Evolutionary conservation across 2,888 invertebrate species (phyloP).

Genomic region (Cephus spinipes): DNA sequence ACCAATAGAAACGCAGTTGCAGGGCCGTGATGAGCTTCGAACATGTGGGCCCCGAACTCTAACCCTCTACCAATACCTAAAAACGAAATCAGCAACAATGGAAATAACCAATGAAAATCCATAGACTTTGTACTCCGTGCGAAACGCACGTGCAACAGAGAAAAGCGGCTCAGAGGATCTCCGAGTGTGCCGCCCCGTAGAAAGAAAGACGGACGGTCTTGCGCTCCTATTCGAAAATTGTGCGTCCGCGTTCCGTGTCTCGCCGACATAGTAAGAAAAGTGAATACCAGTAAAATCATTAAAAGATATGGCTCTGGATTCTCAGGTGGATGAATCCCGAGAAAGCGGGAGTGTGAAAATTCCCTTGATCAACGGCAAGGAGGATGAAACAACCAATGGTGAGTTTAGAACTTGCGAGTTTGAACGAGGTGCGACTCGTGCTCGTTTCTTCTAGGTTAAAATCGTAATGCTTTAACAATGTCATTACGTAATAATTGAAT

Average conservation of each 20-base stretch:
- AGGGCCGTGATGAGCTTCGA: not conserved
- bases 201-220: slow-evolving; percentile 31
- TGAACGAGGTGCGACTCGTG: not conserved
- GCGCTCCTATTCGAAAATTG: slow-evolving; percentile 27
- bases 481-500: slow-evolving; percentile 37
- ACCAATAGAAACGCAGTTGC: not conserved
- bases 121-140: slow-evolving; percentile 49
- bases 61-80: not conserved
- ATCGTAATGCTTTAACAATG: not conserved
- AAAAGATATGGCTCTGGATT: slow-evolving; percentile 62
- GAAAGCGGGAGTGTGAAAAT: slow-evolving; percentile 59
- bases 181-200: slow-evolving; percentile 37
- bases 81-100: not conserved
- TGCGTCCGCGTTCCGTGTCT: slow-evolving; percentile 25
- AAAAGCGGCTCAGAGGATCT: slow-evolving; percentile 34
- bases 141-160: slow-evolving; percentile 53
- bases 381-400: slow-evolving; percentile 38
- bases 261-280: not conserved
- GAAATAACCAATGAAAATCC: slow-evolving; percentile 25
- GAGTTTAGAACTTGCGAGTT: slow-evolving; percentile 23
- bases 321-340: slow-evolving; percentile 61
- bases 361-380: slow-evolving; percentile 54
- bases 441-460: slow-evolving; percentile 25
- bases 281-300: slow-evolving; percentile 10
- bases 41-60: not conserved